Percentiles rank a stretch among this genome's conserved stretches.
phyloP scores from a whole-genome alignment of 2,113 vertebrate species.

The Pristiophorus japonicus region DNA sequence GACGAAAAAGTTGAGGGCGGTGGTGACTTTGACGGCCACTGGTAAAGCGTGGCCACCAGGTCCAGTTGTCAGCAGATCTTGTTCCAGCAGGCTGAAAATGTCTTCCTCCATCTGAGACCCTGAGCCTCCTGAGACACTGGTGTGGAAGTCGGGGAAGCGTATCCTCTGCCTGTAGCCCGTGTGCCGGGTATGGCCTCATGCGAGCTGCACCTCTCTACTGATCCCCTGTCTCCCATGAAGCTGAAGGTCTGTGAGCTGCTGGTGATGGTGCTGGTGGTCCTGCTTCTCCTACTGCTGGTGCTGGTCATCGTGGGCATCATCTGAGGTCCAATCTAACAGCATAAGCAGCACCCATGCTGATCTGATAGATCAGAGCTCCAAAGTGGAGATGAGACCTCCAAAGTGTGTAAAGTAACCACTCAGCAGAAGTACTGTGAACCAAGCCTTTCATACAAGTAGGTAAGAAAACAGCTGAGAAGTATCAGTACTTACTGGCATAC shows the following conservation, averaged over 20 bases:
- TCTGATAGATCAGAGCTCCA: background rate
- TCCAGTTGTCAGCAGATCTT: background rate
- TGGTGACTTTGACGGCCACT: background rate
- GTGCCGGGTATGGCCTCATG: background rate
- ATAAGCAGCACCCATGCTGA: background rate
- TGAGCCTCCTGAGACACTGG: background rate
- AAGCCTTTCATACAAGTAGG: background rate
- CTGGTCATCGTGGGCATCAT: background rate
- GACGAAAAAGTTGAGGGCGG: no score
- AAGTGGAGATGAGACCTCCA: background rate
- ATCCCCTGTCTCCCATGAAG: no score
- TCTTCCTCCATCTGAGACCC: background rate
- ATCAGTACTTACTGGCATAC: background rate
- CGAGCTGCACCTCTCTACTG: background rate
- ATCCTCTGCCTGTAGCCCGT: background rate
- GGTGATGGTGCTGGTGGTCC: no score
- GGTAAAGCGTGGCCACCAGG: background rate
- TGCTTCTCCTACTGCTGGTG: no score
- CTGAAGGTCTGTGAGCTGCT: background rate
- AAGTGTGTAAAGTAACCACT: background rate
- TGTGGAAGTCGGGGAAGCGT: background rate
- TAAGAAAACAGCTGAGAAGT: background rate
- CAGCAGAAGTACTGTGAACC: background rate
- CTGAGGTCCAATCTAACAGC: background rate
- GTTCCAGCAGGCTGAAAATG: background rate